Evolutionary conservation across 1,140 invertebrate genomes (phyloP), one percentile per base, ranked within the genome.

Genomic region (Samia ricini): DNA sequence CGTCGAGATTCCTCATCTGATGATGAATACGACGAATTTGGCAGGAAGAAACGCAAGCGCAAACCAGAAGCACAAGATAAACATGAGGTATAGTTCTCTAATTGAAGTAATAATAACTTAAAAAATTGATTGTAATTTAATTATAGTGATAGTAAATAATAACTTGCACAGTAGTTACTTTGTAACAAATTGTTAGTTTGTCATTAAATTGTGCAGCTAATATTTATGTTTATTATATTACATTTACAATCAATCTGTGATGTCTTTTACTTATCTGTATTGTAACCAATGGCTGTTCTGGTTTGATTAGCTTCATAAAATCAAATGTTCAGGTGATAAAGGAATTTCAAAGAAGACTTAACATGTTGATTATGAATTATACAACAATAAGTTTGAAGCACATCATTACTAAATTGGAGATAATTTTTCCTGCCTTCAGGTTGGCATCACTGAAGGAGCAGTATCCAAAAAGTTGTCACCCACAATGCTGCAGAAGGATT

Each of bases 1-100:
- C 94, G 97, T 76, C 92, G 96, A 56, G 92, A 94, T 63, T 94
- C 96, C 23, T 97, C 97, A 5, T 96, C 96, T 51, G 95, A 96
- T 69, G 97, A 97, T 83, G 97, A 99, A 87, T 99, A 97, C 83
- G 98, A 99, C 89, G 98, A 99, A 88, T 99, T 98, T 93, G 98
- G 98, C 1, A 92, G 98, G 42, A 98, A 95, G 87, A 98, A 98
- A 73, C 81, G 89, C 57, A 91, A 90, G 67, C 79, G 83, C 66
- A 82, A 78, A 58, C 33, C 71, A 22, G 83, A 85, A 7, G 50
- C 71, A 15, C 68, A 78, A 50, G 79, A 88, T 21, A 82, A 79
- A 5, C 4, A 1, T 15, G n/a, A 42, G 33, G 33, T 42, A 42
- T 8, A 26, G 26, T 26, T 26, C 26, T 26, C 8, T 26, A 4